Percentiles rank a stretch among this genome's conserved stretches.
phyloP scores from a whole-genome alignment of 2,888 invertebrate species.

The Tachina fera region DNA sequence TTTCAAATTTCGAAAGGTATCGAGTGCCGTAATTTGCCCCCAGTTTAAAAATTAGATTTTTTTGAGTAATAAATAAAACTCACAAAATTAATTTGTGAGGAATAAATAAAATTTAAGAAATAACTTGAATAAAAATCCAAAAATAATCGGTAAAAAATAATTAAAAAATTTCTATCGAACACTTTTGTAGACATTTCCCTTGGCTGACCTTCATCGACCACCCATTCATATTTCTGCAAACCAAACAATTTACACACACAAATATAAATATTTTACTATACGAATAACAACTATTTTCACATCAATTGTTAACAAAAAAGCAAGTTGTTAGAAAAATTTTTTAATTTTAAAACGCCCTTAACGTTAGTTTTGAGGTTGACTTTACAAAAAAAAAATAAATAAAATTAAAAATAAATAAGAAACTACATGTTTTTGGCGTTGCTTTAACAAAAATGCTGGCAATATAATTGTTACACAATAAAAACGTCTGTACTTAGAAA shows the following conservation, averaged over 20 bases:
- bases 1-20: too few species aligned
- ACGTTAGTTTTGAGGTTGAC: constrained; percentile 53
- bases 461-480: constrained; percentile 59
- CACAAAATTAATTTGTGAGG: too few species aligned
- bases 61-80: too few species aligned
- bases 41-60: too few species aligned
- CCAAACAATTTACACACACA: constrained; percentile 57
- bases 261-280: constrained; percentile 45
- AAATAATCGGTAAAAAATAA: too few species aligned
- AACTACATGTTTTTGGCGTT: constrained; percentile 64
- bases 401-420: neutral
- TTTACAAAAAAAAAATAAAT: constrained; percentile 25
- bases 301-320: constrained; percentile 68
- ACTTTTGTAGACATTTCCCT: neutral
- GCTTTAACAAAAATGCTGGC: constrained; percentile 35
- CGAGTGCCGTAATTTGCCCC: too few species aligned
- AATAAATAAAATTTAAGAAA: too few species aligned
- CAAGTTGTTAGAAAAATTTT: constrained; percentile 54
- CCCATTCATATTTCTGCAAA: constrained; percentile 20
- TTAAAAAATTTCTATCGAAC: too few species aligned
- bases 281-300: constrained; percentile 63
- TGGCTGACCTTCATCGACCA: constrained; percentile 6
- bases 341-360: constrained; percentile 62
- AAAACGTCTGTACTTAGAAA: constrained; percentile 58
- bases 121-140: too few species aligned